These are phyloP conservation scores for Melipona bicolor DNA, from an alignment of 2,888 invertebrate species.

Conservation along the genomic window DNA sequence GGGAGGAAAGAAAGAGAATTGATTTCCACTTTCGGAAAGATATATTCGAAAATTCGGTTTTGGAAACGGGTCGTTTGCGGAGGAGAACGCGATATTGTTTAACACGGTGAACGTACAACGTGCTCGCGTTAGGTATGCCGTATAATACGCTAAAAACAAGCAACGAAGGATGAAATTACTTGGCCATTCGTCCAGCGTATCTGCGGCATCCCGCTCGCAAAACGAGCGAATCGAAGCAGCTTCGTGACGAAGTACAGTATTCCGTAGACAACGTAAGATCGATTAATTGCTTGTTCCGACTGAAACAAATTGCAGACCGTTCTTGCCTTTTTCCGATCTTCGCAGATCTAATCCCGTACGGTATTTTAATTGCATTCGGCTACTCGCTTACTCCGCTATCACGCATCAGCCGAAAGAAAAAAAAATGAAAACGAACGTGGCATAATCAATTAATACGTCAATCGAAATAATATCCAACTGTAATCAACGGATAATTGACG, in stretches of 20 bases:
- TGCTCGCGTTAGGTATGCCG: not conserved
- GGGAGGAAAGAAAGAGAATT: not conserved
- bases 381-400: not conserved
- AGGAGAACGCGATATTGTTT: not conserved
- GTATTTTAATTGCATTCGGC: not conserved
- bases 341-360: not conserved
- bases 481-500: slow-evolving; percentile 1
- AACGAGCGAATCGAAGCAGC: slow-evolving; percentile 38
- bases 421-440: not conserved
- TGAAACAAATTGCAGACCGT: slow-evolving; percentile 43
- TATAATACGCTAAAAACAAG: slow-evolving; percentile 33
- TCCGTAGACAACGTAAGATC: slow-evolving; percentile 54
- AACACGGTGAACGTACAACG: not conserved
- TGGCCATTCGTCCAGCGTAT: slow-evolving; percentile 43
- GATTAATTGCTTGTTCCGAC: slow-evolving; percentile 57
- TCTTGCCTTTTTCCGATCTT: slow-evolving; percentile 14
- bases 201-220: slow-evolving; percentile 21
- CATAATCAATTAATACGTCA: not conserved
- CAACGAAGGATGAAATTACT: slow-evolving; percentile 51
- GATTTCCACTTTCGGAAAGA: not conserved
- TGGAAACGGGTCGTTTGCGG: not conserved
- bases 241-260: slow-evolving; percentile 23
- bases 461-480: not conserved
- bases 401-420: no score
- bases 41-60: not conserved